Conservation (phyloP, 1,140 invertebrate genomes). For the Chelonus insularis region DNA sequence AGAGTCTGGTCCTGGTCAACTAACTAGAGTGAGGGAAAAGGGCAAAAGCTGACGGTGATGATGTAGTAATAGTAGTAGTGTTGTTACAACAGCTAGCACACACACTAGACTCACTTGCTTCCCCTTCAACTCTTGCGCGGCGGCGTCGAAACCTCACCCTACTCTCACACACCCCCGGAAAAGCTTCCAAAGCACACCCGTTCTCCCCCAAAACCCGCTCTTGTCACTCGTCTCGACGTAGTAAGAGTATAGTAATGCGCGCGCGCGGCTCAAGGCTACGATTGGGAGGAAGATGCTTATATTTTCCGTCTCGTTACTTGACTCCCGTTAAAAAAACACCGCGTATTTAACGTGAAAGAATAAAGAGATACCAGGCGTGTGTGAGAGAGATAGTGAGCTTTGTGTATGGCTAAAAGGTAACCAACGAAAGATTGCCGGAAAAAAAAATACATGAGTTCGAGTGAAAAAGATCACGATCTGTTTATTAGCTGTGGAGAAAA, state of each 20-base stretch:
- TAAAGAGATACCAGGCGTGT: not conserved
- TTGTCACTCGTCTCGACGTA: conserved; percentile 36
- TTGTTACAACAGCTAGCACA: not conserved
- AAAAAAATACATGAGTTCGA: too few species aligned
- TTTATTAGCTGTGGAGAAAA: too few species aligned
- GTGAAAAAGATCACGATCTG: too few species aligned
- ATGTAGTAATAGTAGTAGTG: not conserved
- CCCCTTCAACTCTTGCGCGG: conserved; percentile 16
- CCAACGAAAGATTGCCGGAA: too few species aligned
- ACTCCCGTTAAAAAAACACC: conserved; percentile 14
- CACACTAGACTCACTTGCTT: not conserved
- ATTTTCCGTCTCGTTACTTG: conserved; percentile 27
- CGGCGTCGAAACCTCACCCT: conserved; percentile 5
- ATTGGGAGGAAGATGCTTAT: conserved; percentile 30
- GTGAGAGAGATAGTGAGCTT: not conserved
- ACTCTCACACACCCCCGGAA: conserved; percentile 21
- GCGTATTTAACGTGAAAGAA: conserved; percentile 1
- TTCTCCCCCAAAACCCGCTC: not conserved
- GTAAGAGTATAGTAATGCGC: conserved; percentile 42
- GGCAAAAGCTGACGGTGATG: conserved; percentile 12
- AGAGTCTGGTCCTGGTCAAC: conserved; percentile 2
- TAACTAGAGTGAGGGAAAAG: not conserved
- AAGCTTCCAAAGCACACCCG: conserved; percentile 15
- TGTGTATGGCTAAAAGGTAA: not conserved
- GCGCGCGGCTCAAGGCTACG: conserved; percentile 37